Evolutionary conservation across 2,888 invertebrate species (phyloP).

Genomic region (Mermis nigrescens): DNA sequence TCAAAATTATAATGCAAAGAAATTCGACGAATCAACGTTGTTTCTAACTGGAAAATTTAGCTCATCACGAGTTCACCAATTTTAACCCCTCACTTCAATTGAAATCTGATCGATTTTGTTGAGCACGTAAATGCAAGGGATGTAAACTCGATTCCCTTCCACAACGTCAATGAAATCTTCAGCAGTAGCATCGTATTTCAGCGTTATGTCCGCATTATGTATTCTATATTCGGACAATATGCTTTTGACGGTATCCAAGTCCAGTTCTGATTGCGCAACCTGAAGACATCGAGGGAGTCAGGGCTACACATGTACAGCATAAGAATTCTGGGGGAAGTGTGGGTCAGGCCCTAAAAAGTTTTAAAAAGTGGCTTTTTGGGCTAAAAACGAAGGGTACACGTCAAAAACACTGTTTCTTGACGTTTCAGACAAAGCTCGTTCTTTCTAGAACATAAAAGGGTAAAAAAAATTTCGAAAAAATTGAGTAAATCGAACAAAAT

Average conservation of each 20-base stretch:
- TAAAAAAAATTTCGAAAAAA: no score
- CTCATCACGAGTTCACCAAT: conserved; percentile 6
- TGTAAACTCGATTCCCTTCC: conserved; percentile 91
- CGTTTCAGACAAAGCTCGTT: no score
- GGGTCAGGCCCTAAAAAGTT: no score
- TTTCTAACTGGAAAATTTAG: no score
- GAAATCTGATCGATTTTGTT: conserved; percentile 76
- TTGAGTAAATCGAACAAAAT: no score
- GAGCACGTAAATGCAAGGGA: conserved; percentile 91
- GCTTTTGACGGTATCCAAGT: conserved; percentile 76
- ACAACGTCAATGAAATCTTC: conserved; percentile 96
- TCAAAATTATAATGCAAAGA: no score
- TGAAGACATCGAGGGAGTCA: conserved; percentile 25
- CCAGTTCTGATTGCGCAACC: conserved; percentile 75
- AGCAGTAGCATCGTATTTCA: conserved; percentile 64
- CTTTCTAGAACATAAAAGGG: no score
- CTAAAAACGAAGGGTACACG: no score
- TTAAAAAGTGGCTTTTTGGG: no score
- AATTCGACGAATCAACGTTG: no score
- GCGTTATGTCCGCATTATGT: conserved; percentile 59
- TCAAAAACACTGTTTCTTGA: conserved; percentile 22
- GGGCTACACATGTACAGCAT: background rate
- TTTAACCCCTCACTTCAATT: conserved; percentile 35
- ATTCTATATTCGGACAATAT: conserved; percentile 94
- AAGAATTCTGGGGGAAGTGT: background rate